Percentiles rank a stretch among this genome's conserved stretches.
These are phyloP conservation scores for Syngnathus scovelli DNA, from an alignment of 2,113 vertebrate genomes.

Conservation along the genomic window DNA sequence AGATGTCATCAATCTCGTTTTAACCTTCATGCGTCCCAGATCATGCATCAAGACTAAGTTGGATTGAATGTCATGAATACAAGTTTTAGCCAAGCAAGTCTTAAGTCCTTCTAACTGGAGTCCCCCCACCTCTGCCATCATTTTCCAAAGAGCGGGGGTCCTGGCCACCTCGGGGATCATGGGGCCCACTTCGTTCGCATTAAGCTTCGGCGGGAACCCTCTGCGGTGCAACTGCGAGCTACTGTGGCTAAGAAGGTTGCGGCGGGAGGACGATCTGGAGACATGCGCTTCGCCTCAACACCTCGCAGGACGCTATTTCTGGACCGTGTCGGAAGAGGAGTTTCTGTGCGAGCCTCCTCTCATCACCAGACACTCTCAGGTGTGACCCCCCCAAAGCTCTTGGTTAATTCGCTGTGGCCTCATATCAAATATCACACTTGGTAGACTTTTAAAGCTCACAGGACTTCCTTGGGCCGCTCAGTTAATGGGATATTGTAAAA, in stretches of 20 bases:
- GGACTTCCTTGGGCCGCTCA: conserved; percentile 11
- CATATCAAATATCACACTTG: conserved; percentile 42
- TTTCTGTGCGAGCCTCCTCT: conserved; percentile 96
- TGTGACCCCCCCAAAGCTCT: conserved; percentile 17
- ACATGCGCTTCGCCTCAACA: conserved; percentile 92
- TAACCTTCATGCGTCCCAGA: no score
- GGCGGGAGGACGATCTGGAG: conserved; percentile 91
- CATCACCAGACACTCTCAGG: conserved; percentile 90
- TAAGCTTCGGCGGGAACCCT: conserved; percentile 97
- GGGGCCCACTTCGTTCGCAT: conserved; percentile 82
- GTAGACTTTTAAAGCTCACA: conserved; percentile 18
- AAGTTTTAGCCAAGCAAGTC: not conserved
- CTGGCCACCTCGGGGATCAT: conserved; percentile 90
- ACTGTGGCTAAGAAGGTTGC: conserved; percentile 86
- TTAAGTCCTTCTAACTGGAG: not conserved
- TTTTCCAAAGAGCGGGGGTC: conserved; percentile 92
- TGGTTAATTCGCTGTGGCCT: conserved; percentile 8
- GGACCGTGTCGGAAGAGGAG: conserved; percentile 96
- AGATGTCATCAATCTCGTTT: not conserved
- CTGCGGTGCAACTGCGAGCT: conserved; percentile 98
- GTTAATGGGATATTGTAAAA: conserved; percentile 28
- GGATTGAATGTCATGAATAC: not conserved
- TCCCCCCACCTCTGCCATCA: conserved; percentile 59
- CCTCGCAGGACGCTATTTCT: conserved; percentile 92
- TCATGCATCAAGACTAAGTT: not conserved